phyloP scores from a whole-genome alignment of 2,797 vertebrate species.

The Rhynchonycteris naso region DNA sequence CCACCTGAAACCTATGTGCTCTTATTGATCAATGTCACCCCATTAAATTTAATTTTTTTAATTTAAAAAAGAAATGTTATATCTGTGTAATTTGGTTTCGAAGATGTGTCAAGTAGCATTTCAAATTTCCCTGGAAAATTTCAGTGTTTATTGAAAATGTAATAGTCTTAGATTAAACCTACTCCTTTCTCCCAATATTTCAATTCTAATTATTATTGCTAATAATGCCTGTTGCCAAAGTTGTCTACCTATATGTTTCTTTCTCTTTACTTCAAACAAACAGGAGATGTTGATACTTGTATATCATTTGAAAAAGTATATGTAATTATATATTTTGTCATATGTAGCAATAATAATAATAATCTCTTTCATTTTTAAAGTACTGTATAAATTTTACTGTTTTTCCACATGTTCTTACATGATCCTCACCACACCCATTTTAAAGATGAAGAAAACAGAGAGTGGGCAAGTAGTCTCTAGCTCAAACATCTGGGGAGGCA shows the following conservation, averaged over 20 bases:
- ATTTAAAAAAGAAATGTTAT: not conserved
- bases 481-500: not conserved
- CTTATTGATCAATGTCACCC: too few relatives aligned
- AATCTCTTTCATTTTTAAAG: not conserved
- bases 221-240: not conserved
- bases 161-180: not conserved
- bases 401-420: not conserved
- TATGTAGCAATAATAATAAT: not conserved
- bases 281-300: not conserved
- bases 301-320: not conserved
- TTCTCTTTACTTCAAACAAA: constrained; percentile 26
- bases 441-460: not conserved
- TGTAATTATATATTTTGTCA: not conserved
- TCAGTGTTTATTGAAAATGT: not conserved
- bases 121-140: not conserved
- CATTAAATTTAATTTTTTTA: too few relatives aligned
- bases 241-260: not conserved
- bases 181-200: not conserved
- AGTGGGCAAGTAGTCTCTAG: not conserved
- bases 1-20: too few relatives aligned
- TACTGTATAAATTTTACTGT: not conserved
- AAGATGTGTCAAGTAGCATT: not conserved
- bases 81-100: not conserved
- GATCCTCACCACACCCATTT: not conserved
- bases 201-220: not conserved